A percentile compares a stretch with the other conserved stretches of the same genome.
Conservation (phyloP, 2,797 vertebrate genomes). For the Ispidina picta region DNA sequence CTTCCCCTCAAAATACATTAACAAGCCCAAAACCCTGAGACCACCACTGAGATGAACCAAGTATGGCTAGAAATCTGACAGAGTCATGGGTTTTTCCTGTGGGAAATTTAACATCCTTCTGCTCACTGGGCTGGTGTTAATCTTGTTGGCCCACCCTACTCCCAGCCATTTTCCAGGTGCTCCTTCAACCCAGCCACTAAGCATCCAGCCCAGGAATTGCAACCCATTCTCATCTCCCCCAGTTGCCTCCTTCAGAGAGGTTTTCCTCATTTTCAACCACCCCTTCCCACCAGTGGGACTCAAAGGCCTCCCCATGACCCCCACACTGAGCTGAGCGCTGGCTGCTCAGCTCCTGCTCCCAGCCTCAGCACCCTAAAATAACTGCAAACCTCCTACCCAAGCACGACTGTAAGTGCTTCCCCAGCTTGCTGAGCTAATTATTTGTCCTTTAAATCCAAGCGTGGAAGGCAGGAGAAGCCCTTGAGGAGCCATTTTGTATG, state of each 20-base stretch:
- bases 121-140: neutral
- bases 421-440: neutral
- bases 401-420: neutral
- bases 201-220: neutral
- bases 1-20: rapidly evolving
- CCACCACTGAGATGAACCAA: rapidly evolving
- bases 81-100: neutral
- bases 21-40: neutral
- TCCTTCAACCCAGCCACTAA: neutral
- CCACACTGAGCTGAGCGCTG: neutral
- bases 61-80: rapidly evolving
- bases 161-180: neutral
- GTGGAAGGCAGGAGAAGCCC: neutral
- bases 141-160: neutral
- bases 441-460: slow-evolving; percentile 12
- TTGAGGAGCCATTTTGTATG: neutral
- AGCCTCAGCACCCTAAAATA: neutral
- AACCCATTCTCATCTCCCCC: neutral
- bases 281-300: neutral
- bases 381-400: neutral
- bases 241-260: neutral
- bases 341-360: neutral
- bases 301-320: neutral
- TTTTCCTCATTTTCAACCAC: neutral
- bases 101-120: neutral